Evolutionary conservation across 2,113 vertebrate genomes (phyloP).

Genomic region (Zonotrichia leucophrys): DNA sequence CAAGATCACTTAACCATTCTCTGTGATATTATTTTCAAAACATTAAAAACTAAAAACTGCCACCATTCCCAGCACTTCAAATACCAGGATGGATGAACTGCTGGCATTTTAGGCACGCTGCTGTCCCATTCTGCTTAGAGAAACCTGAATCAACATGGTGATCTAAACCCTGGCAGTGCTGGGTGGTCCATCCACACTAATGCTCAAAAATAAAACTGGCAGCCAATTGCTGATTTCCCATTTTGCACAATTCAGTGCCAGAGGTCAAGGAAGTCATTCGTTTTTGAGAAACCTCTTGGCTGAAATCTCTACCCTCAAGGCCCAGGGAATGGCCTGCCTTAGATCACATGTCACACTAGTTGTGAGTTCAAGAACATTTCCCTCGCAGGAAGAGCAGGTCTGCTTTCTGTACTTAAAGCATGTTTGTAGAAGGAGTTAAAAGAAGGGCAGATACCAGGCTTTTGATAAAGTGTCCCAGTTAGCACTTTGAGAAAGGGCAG

Average conservation of each 20-base stretch:
- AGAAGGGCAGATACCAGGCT: not conserved
- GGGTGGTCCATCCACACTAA: not conserved
- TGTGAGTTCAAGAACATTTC: not conserved
- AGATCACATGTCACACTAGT: not conserved
- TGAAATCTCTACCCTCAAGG: not conserved
- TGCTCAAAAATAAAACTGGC: not conserved
- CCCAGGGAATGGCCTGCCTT: not conserved
- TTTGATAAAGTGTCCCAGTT: constrained; percentile 7
- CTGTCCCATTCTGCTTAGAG: not conserved
- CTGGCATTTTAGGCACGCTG: not conserved
- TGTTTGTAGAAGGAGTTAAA: not conserved
- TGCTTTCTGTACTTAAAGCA: not conserved
- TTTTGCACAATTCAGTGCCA: not conserved
- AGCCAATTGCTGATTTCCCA: not conserved
- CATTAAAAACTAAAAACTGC: not conserved
- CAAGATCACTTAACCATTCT: not conserved
- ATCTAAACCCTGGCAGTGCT: not conserved
- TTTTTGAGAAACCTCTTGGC: not conserved
- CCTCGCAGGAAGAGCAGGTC: not conserved
- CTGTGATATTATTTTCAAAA: not conserved
- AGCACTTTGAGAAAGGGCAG: not conserved
- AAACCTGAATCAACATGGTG: not conserved
- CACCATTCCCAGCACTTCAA: not conserved
- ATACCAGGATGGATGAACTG: not conserved
- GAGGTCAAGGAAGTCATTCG: not conserved